Conservation (phyloP, 1,140 invertebrate genomes). For the Drosophila nigromelanica region DNA sequence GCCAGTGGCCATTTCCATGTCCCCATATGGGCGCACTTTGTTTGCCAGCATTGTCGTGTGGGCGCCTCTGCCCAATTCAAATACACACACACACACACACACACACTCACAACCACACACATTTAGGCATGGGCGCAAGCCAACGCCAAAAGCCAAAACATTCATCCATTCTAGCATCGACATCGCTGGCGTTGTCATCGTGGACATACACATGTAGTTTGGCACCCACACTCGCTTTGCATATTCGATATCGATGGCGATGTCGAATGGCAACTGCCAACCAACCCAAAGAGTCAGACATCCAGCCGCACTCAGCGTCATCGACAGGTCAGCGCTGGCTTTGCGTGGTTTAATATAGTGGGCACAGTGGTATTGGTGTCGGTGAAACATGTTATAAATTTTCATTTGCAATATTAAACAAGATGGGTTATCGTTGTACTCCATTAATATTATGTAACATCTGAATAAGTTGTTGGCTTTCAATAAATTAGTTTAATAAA, state of each 20-base stretch:
- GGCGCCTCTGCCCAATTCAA: conserved; percentile 25
- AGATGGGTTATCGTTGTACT: too few relatives aligned
- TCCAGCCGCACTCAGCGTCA: conserved; percentile 20
- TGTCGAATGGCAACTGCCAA: conserved; percentile 13
- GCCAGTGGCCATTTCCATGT: conserved; percentile 47
- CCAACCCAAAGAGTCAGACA: conserved; percentile 7
- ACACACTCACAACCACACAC: conserved; percentile 1
- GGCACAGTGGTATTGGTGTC: conserved; percentile 19
- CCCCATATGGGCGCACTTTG: conserved; percentile 37
- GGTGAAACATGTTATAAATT: background rate
- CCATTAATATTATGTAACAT: too few relatives aligned
- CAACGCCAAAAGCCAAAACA: conserved; percentile 61
- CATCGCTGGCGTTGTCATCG: conserved; percentile 62
- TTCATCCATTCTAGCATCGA: conserved; percentile 46
- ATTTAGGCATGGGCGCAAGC: conserved; percentile 37
- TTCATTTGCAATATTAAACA: too few relatives aligned
- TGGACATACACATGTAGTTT: conserved; percentile 73
- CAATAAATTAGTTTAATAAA: too few relatives aligned
- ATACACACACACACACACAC: conserved; percentile 2
- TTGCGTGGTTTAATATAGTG: conserved; percentile 4
- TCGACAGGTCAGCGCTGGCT: conserved; percentile 23
- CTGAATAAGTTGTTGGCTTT: too few relatives aligned
- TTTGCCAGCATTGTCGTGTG: conserved; percentile 21
- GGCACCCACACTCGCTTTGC: conserved; percentile 67
- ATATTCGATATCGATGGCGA: conserved; percentile 36